phyloP scores from a whole-genome alignment of 1,140 invertebrate genomes.

The Aradophagus sp. region DNA sequence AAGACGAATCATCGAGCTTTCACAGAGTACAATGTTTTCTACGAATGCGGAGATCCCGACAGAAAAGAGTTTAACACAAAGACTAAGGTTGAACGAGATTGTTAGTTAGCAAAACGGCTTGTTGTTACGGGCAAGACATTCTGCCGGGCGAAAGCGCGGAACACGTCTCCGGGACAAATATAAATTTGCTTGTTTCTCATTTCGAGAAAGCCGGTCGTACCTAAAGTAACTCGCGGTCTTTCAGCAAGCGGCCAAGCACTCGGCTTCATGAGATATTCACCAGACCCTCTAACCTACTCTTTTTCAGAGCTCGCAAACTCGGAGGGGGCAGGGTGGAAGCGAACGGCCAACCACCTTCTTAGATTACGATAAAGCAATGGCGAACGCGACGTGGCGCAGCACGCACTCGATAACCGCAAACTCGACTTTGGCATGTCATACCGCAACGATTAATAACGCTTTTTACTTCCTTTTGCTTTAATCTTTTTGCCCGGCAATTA shows the following conservation, averaged over 20 bases:
- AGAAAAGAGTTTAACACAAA: too few relatives aligned
- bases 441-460: slow-evolving; percentile 48
- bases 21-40: too few relatives aligned
- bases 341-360: slow-evolving; percentile 66
- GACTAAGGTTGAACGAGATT: slow-evolving; percentile 44
- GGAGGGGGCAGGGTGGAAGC: slow-evolving; percentile 34
- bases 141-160: slow-evolving; percentile 14
- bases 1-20: too few relatives aligned
- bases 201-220: slow-evolving; percentile 35
- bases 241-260: slow-evolving; percentile 52
- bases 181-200: slow-evolving; percentile 53
- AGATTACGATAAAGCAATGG: slow-evolving; percentile 70
- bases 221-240: slow-evolving; percentile 49
- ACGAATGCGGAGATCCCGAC: too few relatives aligned
- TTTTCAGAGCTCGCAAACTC: slow-evolving; percentile 64
- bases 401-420: slow-evolving; percentile 63
- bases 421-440: slow-evolving; percentile 53
- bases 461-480: slow-evolving; percentile 8
- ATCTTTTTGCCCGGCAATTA: slow-evolving; percentile 14
- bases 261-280: slow-evolving; percentile 68
- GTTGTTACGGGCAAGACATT: slow-evolving; percentile 19
- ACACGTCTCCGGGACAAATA: slow-evolving; percentile 3
- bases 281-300: slow-evolving; percentile 61
- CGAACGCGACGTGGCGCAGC: slow-evolving; percentile 63
- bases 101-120: slow-evolving; percentile 27